Conservation (phyloP, 2,113 vertebrate species). For the Epinephelus lanceolatus region DNA sequence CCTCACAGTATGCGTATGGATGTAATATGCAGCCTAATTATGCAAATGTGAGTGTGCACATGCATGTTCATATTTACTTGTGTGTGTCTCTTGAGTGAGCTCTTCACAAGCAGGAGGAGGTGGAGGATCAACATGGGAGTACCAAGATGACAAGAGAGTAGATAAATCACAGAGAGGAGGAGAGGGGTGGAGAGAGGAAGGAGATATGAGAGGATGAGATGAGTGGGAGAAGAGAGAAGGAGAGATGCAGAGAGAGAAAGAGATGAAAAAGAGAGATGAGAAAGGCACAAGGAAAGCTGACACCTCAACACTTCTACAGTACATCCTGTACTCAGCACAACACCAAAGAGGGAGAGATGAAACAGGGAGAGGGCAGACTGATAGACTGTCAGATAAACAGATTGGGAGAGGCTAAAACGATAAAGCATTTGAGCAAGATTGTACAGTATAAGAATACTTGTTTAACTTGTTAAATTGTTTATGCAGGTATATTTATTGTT, state of each 20-base stretch:
- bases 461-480: not conserved
- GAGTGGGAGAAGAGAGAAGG: not conserved
- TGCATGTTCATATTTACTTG: constrained; percentile 39
- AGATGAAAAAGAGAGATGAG: not conserved
- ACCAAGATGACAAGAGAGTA: not conserved
- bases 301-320: constrained; percentile 54
- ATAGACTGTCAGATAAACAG: not conserved
- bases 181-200: constrained; percentile 1
- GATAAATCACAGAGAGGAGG: constrained; percentile 24
- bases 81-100: constrained; percentile 16
- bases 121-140: not conserved
- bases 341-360: not conserved
- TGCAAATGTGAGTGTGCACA: constrained; percentile 24
- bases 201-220: not conserved
- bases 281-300: constrained; percentile 45
- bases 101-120: constrained; percentile 14
- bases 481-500: not conserved
- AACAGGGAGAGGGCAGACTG: not conserved
- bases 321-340: constrained; percentile 43
- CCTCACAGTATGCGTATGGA: not conserved
- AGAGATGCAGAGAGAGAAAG: not conserved
- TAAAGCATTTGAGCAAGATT: not conserved
- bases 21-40: constrained; percentile 13
- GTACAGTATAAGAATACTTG: not conserved
- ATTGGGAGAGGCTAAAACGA: not conserved